Percentiles rank a stretch among this genome's conserved stretches.
Conservation (phyloP, 2,797 vertebrate genomes). For the Carapus acus region DNA sequence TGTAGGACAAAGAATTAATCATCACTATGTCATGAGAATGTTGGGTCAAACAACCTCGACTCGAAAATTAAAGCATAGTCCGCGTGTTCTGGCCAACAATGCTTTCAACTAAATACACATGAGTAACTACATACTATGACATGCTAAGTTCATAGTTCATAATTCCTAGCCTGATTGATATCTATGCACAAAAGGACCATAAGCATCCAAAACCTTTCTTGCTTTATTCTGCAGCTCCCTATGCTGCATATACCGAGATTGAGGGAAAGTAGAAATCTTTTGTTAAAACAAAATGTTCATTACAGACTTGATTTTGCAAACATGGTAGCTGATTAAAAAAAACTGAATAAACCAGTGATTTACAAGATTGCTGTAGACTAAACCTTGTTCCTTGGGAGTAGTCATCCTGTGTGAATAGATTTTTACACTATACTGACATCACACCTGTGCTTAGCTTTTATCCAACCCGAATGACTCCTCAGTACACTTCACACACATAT, state of each 20-base stretch:
- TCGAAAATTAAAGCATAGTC: too few species aligned
- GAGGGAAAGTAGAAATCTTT: background rate
- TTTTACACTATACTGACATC: background rate
- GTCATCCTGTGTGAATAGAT: background rate
- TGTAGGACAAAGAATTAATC: too few species aligned
- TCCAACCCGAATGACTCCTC: background rate
- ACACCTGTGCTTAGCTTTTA: conserved; percentile 1
- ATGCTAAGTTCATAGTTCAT: background rate
- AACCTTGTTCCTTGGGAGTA: background rate
- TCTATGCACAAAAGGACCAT: background rate
- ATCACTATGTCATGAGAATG: too few species aligned
- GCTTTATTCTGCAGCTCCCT: background rate
- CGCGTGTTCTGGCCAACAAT: too few species aligned
- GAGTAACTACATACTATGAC: too few species aligned
- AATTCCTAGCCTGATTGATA: background rate
- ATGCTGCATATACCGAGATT: too few species aligned
- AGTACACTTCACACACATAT: conserved; percentile 17
- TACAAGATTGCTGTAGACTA: background rate
- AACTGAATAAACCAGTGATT: background rate
- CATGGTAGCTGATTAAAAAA: background rate
- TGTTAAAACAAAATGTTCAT: background rate
- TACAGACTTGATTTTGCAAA: background rate
- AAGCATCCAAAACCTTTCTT: background rate
- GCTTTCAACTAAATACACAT: too few species aligned
- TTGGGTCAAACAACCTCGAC: too few species aligned